Percentiles rank a stretch among this genome's conserved stretches.
Conservation (phyloP, 2,888 invertebrate genomes). For the Tinea semifulvella region DNA sequence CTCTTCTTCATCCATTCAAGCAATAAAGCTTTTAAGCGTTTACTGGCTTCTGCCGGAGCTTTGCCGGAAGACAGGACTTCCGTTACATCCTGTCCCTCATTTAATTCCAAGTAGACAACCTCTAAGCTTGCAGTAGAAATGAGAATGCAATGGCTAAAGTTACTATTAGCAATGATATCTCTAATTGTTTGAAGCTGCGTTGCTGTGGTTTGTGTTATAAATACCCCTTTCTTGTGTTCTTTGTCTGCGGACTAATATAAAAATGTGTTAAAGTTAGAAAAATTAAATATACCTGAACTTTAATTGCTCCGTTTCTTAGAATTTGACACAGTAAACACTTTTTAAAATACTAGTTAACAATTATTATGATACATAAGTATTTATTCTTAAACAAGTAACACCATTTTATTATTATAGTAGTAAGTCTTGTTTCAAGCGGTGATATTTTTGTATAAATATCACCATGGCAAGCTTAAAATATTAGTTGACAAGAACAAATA, state of each 20-base stretch:
- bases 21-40: constrained; percentile 39
- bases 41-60: constrained; percentile 38
- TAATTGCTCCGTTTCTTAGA: too few species aligned
- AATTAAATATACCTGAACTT: too few species aligned
- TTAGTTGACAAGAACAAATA: too few species aligned
- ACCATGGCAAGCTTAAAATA: too few species aligned
- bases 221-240: constrained; percentile 57
- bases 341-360: too few species aligned
- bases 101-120: constrained; percentile 57
- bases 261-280: too few species aligned
- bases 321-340: too few species aligned
- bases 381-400: too few species aligned
- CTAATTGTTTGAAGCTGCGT: constrained; percentile 62
- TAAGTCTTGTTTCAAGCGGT: too few species aligned
- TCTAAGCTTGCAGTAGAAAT: constrained; percentile 66
- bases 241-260: constrained; percentile 34
- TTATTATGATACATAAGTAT: too few species aligned
- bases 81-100: constrained; percentile 42
- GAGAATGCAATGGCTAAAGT: constrained; percentile 69
- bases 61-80: constrained; percentile 40
- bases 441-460: too few species aligned
- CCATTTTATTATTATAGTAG: too few species aligned
- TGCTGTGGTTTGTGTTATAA: constrained; percentile 63
- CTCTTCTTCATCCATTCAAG: constrained; percentile 67
- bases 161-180: constrained; percentile 68